phyloP scores from a whole-genome alignment of 2,113 vertebrate species.

The Pyxicephalus adspersus region DNA sequence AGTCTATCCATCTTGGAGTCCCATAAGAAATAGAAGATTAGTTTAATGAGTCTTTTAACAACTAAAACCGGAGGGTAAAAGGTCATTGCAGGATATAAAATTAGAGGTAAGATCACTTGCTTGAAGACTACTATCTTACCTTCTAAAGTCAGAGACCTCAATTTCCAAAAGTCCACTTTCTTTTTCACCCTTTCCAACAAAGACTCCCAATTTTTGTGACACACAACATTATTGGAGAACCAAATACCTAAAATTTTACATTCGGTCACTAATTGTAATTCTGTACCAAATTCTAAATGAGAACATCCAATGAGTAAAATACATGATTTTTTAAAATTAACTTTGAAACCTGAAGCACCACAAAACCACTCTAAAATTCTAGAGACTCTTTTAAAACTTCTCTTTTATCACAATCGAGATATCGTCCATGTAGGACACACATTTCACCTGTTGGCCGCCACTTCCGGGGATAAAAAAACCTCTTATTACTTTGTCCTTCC shows the following conservation, averaged over 20 bases:
- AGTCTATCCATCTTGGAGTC: background rate
- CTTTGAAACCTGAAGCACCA: background rate
- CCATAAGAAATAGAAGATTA: background rate
- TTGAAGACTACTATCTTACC: background rate
- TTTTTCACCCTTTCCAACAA: background rate
- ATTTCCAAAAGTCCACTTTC: background rate
- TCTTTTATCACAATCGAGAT: background rate
- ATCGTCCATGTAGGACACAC: background rate
- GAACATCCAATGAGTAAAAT: background rate
- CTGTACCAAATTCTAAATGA: background rate
- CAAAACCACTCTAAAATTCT: background rate
- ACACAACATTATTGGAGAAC: background rate
- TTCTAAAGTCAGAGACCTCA: background rate
- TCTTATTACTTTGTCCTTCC: background rate
- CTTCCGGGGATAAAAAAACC: background rate
- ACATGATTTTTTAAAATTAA: background rate
- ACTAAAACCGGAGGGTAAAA: background rate
- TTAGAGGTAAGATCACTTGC: background rate
- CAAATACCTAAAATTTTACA: background rate
- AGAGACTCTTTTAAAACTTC: background rate
- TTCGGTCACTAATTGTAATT: background rate
- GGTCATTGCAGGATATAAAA: background rate
- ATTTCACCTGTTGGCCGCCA: background rate
- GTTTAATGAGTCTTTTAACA: background rate
- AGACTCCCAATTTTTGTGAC: background rate